Evolutionary conservation across 2,888 invertebrate species (phyloP).

Genomic region (Trachelus troglodyta): DNA sequence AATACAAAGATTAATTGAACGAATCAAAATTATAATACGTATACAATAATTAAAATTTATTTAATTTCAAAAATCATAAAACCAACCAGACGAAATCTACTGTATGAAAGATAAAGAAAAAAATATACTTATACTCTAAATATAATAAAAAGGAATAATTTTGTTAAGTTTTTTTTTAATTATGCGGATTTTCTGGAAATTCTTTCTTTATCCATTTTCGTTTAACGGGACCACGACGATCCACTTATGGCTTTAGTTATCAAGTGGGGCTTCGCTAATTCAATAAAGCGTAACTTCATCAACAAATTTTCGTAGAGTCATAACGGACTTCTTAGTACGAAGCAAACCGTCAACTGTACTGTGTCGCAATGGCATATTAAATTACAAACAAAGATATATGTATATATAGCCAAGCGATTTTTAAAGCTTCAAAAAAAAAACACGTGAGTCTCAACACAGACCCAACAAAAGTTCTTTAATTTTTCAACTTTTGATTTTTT

Average conservation of each 20-base stretch:
- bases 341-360: constrained; percentile 1
- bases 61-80: neutral
- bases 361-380: neutral
- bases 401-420: neutral
- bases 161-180: neutral
- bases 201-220: constrained; percentile 29
- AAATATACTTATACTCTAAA: too few species aligned
- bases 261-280: constrained; percentile 59
- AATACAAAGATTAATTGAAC: neutral
- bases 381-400: neutral
- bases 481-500: constrained; percentile 24
- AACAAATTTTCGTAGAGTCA: constrained; percentile 52
- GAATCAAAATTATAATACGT: neutral
- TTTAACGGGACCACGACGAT: constrained; percentile 49
- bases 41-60: neutral
- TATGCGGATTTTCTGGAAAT: neutral
- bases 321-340: constrained; percentile 44
- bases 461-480: neutral
- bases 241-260: constrained; percentile 51
- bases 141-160: neutral
- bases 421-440: neutral
- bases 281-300: constrained; percentile 58
- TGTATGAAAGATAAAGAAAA: neutral
- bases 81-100: neutral
- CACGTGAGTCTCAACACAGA: neutral